Evolutionary conservation across 2,888 invertebrate species (phyloP).

Genomic region (Trissoscelio sp.): DNA sequence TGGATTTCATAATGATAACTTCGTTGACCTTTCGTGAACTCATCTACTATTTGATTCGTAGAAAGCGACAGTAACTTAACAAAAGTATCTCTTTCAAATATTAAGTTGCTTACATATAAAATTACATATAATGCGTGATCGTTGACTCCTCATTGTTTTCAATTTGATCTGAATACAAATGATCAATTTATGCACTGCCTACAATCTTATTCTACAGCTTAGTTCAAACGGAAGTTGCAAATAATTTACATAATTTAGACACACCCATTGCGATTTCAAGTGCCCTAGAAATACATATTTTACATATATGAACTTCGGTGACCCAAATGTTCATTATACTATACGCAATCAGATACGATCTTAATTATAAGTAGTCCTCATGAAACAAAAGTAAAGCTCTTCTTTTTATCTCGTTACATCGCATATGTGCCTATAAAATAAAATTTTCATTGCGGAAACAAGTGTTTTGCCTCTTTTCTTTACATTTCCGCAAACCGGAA

Average conservation of each 20-base stretch:
- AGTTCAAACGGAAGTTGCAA: constrained; percentile 31
- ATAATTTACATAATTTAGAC: constrained; percentile 47
- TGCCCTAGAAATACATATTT: constrained; percentile 22
- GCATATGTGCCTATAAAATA: constrained; percentile 3
- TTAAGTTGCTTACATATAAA: constrained; percentile 19
- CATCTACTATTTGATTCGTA: constrained; percentile 14
- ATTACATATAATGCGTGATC: constrained; percentile 6
- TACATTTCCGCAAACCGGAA: no score
- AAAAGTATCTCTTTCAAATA: background rate
- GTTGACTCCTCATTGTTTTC: constrained; percentile 27
- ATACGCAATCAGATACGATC: constrained; percentile 30
- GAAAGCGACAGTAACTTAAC: constrained; percentile 20
- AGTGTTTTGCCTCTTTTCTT: no score
- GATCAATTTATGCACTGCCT: constrained; percentile 10
- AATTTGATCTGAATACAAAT: constrained; percentile 30
- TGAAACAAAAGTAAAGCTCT: constrained; percentile 27
- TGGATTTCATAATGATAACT: constrained; percentile 6
- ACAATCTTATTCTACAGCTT: background rate
- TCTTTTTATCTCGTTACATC: constrained; percentile 14
- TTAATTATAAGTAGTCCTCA: constrained; percentile 39
- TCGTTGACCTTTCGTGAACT: constrained; percentile 3
- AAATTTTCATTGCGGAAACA: no score
- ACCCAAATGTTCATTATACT: constrained; percentile 47
- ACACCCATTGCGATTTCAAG: constrained; percentile 2
- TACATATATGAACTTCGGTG: constrained; percentile 2